These are phyloP conservation scores for Neopelma chrysocephalum DNA, from an alignment of 2,797 vertebrate genomes.

Conservation along the genomic window DNA sequence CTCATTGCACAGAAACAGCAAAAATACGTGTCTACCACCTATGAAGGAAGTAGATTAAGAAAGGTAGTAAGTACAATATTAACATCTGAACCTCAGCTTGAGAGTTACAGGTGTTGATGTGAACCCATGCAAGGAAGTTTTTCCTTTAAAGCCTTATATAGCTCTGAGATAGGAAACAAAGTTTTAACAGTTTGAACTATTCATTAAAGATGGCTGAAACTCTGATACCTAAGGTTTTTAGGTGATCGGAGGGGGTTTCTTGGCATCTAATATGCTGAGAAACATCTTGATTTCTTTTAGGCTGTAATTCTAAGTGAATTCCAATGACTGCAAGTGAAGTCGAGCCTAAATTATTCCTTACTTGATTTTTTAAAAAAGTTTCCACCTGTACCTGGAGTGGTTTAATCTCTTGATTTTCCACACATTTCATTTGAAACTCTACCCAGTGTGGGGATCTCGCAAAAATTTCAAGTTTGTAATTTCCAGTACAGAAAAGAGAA, in stretches of 20 bases:
- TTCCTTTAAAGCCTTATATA: not conserved
- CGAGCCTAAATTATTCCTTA: not conserved
- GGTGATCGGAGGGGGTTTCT: not conserved
- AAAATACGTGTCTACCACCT: not conserved
- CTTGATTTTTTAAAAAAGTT: not conserved
- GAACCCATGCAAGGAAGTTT: not conserved
- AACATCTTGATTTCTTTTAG: not conserved
- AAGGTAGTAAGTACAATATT: not conserved
- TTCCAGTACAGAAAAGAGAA: not conserved
- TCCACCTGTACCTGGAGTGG: not conserved
- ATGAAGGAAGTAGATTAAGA: not conserved
- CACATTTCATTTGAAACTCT: not conserved
- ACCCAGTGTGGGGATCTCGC: not conserved
- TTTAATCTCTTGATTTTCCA: not conserved
- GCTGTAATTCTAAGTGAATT: not conserved
- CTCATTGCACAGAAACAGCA: not conserved
- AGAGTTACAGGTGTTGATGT: not conserved
- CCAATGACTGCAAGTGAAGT: not conserved
- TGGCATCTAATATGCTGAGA: not conserved
- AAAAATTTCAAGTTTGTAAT: not conserved
- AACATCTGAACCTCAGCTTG: not conserved
- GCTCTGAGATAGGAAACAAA: not conserved
- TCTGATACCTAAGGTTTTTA: not conserved
- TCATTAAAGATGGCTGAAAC: not conserved
- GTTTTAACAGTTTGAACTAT: not conserved